A percentile compares a stretch with the other conserved stretches of the same genome.
Conservation (phyloP, 2,888 invertebrate species). For the Seira sanloemensis region DNA sequence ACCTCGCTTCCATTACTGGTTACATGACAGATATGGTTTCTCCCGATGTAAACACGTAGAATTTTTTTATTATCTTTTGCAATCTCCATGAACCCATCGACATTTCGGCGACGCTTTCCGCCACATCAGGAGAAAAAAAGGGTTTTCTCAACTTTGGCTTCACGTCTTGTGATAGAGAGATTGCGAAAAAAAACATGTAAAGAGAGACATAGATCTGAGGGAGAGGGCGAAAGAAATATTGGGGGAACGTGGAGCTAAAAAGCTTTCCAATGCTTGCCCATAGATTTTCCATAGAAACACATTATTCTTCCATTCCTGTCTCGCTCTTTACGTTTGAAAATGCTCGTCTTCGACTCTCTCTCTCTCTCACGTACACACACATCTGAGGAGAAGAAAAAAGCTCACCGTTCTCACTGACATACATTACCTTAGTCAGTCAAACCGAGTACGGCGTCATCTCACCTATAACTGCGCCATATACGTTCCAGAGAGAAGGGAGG, state of each 20-base stretch:
- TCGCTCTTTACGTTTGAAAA: constrained; percentile 17
- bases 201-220: constrained; percentile 20
- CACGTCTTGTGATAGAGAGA: constrained; percentile 3
- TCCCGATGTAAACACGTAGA: constrained; percentile 14
- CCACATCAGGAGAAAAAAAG: constrained; percentile 4
- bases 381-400: constrained; percentile 22
- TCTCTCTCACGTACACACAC: neutral
- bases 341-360: constrained; percentile 2
- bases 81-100: constrained; percentile 42
- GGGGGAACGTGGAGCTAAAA: constrained; percentile 61
- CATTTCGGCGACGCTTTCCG: constrained; percentile 48
- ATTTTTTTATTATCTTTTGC: neutral
- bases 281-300: constrained; percentile 55
- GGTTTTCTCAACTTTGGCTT: neutral
- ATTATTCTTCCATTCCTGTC: constrained; percentile 57
- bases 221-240: constrained; percentile 57
- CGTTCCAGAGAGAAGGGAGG: neutral
- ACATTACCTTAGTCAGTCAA: constrained; percentile 54
- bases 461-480: neutral
- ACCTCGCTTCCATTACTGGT: neutral
- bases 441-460: neutral
- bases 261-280: constrained; percentile 63
- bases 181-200: neutral
- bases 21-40: constrained; percentile 17
- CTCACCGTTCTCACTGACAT: constrained; percentile 43